Percentiles rank a stretch among this genome's conserved stretches.
phyloP scores from a whole-genome alignment of 2,797 vertebrate species.

The Notolabrus celidotus region DNA sequence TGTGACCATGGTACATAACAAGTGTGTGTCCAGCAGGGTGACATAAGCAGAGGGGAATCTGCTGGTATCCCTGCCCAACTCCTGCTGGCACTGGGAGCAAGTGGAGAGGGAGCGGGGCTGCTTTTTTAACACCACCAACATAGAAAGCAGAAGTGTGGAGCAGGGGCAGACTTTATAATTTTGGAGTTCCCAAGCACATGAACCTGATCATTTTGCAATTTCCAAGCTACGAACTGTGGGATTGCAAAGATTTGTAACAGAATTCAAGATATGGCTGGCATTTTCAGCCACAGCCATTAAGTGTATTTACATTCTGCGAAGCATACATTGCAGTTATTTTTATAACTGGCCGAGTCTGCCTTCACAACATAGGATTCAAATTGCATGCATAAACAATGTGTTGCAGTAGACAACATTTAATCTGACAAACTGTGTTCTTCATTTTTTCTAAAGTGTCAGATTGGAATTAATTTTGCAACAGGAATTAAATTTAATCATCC shows the following conservation, averaged over 20 bases:
- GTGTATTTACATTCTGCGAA: neutral
- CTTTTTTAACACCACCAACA: conserved; percentile 49
- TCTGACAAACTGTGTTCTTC: neutral
- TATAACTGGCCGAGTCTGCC: neutral
- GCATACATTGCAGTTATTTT: neutral
- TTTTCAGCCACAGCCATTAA: neutral
- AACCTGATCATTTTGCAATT: neutral
- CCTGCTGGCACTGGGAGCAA: conserved; percentile 60
- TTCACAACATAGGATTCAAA: neutral
- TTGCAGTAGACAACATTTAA: neutral
- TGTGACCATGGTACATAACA: conserved; percentile 88
- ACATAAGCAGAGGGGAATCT: conserved; percentile 86
- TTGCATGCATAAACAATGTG: neutral
- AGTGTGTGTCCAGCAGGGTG: conserved; percentile 84
- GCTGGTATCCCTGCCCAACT: conserved; percentile 75
- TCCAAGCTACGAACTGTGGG: neutral
- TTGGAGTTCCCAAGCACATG: neutral
- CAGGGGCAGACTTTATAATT: neutral
- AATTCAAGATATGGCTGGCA: neutral
- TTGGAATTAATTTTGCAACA: neutral
- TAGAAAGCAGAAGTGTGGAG: conserved; percentile 22
- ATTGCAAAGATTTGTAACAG: neutral
- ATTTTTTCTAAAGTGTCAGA: neutral
- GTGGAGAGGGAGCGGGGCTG: conserved; percentile 34
- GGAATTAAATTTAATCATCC: neutral